Evolutionary conservation across 2,797 vertebrate species (phyloP).

Genomic region (Poeciliopsis turneri): DNA sequence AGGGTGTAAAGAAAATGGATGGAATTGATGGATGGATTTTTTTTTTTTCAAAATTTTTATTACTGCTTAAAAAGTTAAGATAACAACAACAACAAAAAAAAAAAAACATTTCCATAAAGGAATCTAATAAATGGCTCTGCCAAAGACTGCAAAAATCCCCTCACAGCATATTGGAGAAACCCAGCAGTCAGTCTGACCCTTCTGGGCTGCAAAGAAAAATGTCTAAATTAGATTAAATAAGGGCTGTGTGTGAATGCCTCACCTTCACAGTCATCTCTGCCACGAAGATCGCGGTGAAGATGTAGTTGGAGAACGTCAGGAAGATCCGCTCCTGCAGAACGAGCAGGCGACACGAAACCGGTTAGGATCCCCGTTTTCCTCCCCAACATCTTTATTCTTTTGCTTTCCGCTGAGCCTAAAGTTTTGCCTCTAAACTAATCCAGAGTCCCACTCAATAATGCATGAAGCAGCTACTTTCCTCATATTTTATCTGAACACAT

Average conservation of each 20-base stretch:
- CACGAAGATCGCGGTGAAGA: conserved; percentile 97
- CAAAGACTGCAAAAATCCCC: not conserved
- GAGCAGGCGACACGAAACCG: conserved; percentile 30
- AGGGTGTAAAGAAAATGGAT: too few relatives aligned
- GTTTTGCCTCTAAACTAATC: conserved; percentile 10
- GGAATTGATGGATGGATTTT: too few relatives aligned
- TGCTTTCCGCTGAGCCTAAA: conserved; percentile 9
- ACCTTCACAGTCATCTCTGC: conserved; percentile 98
- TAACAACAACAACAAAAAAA: not conserved
- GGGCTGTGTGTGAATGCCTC: conserved; percentile 14
- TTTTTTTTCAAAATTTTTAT: not conserved
- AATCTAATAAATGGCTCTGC: conserved; percentile 11
- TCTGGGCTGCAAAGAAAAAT: not conserved
- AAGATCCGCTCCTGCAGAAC: conserved; percentile 91
- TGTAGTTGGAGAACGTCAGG: conserved; percentile 96
- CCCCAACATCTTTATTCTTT: conserved; percentile 5
- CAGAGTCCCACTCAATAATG: conserved; percentile 49
- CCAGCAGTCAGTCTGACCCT: not conserved
- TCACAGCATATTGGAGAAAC: not conserved
- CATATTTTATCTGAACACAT: conserved; percentile 17
- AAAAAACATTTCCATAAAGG: not conserved
- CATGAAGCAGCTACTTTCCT: conserved; percentile 33
- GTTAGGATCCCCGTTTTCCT: conserved; percentile 3
- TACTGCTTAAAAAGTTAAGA: not conserved
- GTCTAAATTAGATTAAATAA: not conserved